These are phyloP conservation scores for Parthenolecanium corni DNA, from an alignment of 2,888 invertebrate genomes.

Conservation along the genomic window DNA sequence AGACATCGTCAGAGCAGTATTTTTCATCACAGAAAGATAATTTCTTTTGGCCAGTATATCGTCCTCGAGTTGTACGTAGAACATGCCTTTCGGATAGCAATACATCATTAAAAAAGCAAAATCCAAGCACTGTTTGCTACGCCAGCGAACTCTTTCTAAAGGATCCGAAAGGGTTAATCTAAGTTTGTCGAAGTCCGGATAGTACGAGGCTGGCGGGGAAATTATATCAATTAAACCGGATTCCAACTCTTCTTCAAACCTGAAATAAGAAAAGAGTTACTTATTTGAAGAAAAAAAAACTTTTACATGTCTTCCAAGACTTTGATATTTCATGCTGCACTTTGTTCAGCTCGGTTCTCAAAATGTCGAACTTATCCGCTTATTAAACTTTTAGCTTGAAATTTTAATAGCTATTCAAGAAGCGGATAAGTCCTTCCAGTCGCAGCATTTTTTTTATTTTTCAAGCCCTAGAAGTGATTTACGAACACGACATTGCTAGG, in stretches of 20 bases:
- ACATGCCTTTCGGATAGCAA: conserved; percentile 72
- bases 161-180: conserved; percentile 75
- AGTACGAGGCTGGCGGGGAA: conserved; percentile 71
- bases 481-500: too few species aligned
- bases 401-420: too few species aligned
- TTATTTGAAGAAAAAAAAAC: background rate
- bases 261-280: too few species aligned
- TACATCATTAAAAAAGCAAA: conserved; percentile 91
- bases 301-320: background rate
- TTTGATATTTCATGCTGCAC: too few species aligned
- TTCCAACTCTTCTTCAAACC: conserved; percentile 59
- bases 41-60: conserved; percentile 79
- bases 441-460: too few species aligned
- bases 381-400: too few species aligned
- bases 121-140: conserved; percentile 90
- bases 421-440: too few species aligned
- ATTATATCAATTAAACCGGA: conserved; percentile 79
- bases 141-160: conserved; percentile 72
- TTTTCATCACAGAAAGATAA: conserved; percentile 74
- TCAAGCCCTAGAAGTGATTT: too few species aligned
- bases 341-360: background rate
- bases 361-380: background rate
- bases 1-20: conserved; percentile 65
- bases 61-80: conserved; percentile 88
- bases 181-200: conserved; percentile 70